Evolutionary conservation across 2,888 invertebrate species (phyloP), one percentile per base, ranked within the genome.

Genomic region (Xestia ashworthii): DNA sequence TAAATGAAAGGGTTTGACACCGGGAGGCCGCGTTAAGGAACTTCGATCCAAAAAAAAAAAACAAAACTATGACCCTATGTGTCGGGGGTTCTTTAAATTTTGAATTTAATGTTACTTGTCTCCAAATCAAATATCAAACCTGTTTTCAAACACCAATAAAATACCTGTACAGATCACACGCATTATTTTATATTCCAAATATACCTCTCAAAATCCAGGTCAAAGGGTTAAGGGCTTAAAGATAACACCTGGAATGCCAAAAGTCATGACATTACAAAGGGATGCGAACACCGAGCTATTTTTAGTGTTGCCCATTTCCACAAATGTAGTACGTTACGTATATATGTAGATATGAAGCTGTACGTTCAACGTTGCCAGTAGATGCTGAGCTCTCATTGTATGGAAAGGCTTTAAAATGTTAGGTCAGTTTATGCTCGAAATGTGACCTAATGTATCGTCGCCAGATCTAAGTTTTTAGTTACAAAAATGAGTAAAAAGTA

Each of bases 201-300:
- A 58, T 9, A 48, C 48, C 9, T 22, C 41, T 19, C 12, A 2
- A 58, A 38, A 46, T 22, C 22, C 71, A 68, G 60, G 38, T 50
- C 69, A 66, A 84, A 73, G 58, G 69, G 55, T 64, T 71, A 71
- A 64, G 32, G 46, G 58, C 53, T 68, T 64, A 41, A 53, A 60
- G 84, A 77, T 71, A 75, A 75, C 73, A 62, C 86, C 53, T 73
- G 55, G 53, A 76, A 71, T 67, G 68, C 74, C 83, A 88, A 76
- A 82, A 78, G 82, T 80, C 75, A 78, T 38, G 67, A 84, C 70
- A 67, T 71, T 58, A 74, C 77, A 77, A 76, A 85, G 74, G 70
- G 71, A 58, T 71, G 66, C 5, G 12, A 58, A 46, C 68, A 25
- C 58, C 14, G 41, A 80, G 69, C 68, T 86, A 88, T 86, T 79